Percentiles rank a stretch among this genome's conserved stretches.
Evolutionary conservation across 2,797 vertebrate species (phyloP).

Genomic region (Thunnus albacares): DNA sequence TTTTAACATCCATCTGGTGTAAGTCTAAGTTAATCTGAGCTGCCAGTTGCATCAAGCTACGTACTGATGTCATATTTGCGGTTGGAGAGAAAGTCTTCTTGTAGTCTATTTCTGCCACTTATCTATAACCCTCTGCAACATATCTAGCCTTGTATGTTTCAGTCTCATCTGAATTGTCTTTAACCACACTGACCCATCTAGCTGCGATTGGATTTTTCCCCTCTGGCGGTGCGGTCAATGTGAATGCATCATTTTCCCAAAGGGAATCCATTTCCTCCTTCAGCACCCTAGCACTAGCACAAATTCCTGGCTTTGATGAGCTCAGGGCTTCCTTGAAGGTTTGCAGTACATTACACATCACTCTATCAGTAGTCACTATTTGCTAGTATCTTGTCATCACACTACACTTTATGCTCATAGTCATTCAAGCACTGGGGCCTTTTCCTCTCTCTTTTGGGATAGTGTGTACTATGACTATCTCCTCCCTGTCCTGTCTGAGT

Average conservation of each 20-base stretch:
- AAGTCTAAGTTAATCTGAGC: not conserved
- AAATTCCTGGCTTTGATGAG: not conserved
- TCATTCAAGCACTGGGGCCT: not conserved
- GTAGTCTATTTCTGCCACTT: not conserved
- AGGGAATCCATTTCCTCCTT: constrained; percentile 13
- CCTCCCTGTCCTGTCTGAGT: not conserved
- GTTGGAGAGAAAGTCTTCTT: not conserved
- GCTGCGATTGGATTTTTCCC: not conserved
- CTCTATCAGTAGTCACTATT: not conserved
- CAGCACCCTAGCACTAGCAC: not conserved
- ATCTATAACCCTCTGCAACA: no score
- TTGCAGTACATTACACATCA: not conserved
- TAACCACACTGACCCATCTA: not conserved
- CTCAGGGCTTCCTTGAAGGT: not conserved
- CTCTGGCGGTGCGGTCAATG: not conserved
- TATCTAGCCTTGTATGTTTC: no score
- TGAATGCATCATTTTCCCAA: constrained; percentile 4
- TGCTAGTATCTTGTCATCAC: not conserved
- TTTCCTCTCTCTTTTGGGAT: not conserved
- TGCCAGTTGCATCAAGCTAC: not conserved
- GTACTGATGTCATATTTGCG: not conserved
- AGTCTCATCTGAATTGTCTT: not conserved
- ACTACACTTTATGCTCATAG: not conserved
- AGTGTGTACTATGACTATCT: not conserved
- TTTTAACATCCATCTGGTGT: constrained; percentile 17